Conservation (phyloP, 2,113 vertebrate species). For the Passerina amoena region DNA sequence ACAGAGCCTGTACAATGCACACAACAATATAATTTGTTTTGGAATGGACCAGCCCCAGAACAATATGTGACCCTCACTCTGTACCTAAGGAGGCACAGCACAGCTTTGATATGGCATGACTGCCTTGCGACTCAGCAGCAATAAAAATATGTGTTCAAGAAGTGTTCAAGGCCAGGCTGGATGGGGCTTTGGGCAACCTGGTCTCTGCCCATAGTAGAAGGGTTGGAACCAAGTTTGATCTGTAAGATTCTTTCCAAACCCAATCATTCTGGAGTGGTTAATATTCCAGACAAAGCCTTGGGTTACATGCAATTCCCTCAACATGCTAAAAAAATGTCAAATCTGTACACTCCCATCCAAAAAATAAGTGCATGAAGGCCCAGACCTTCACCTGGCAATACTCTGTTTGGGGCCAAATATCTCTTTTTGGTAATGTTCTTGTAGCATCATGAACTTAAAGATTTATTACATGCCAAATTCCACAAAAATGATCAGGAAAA, state of each 20-base stretch:
- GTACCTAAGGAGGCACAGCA: neutral
- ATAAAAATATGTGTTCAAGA: neutral
- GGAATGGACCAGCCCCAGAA: neutral
- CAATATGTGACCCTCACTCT: neutral
- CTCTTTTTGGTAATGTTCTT: neutral
- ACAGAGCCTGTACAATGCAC: neutral
- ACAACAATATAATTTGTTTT: fast-evolving
- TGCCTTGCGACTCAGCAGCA: neutral
- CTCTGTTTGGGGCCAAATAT: neutral
- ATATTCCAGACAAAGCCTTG: neutral
- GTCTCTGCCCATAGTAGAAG: neutral
- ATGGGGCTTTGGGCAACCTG: neutral
- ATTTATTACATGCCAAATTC: neutral
- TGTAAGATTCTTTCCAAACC: neutral
- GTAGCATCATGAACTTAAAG: neutral
- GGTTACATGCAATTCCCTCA: neutral
- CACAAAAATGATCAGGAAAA: neutral
- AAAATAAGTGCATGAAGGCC: neutral
- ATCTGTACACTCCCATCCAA: neutral
- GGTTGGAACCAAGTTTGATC: neutral
- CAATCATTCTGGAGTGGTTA: neutral
- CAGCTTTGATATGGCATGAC: neutral
- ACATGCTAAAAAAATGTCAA: neutral
- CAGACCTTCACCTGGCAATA: neutral
- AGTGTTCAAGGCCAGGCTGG: neutral